These are phyloP conservation scores for Felis catus DNA, from an alignment of 2,113 vertebrate genomes.

Conservation along the genomic window DNA sequence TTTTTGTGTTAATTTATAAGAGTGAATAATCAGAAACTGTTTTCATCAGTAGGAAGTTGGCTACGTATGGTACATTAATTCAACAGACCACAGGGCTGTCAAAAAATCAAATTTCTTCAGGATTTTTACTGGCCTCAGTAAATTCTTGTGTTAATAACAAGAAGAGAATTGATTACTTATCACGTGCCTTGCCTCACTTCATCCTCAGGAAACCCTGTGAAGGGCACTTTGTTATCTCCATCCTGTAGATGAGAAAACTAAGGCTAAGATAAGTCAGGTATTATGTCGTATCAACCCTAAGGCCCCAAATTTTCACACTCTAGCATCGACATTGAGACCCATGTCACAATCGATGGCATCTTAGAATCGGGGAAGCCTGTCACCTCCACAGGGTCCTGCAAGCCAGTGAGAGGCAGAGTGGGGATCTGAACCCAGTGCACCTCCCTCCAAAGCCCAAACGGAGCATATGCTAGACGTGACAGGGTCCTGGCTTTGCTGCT, in stretches of 20 bases:
- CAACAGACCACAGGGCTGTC: not conserved
- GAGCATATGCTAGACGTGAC: accelerated
- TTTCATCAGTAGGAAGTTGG: not conserved
- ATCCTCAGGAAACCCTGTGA: not conserved
- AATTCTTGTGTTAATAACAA: not conserved
- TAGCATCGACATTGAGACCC: not conserved
- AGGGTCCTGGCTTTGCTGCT: not conserved
- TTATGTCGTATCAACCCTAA: not conserved
- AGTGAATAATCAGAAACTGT: not conserved
- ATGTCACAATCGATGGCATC: not conserved
- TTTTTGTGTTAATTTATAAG: slow-evolving; percentile 32
- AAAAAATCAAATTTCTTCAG: not conserved
- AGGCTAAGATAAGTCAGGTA: not conserved
- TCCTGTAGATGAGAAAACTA: not conserved
- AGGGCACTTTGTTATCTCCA: not conserved
- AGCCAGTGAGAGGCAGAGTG: not conserved
- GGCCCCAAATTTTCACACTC: not conserved
- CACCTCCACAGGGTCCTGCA: not conserved
- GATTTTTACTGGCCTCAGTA: not conserved
- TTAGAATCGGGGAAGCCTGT: not conserved
- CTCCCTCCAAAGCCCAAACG: not conserved
- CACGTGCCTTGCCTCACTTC: not conserved
- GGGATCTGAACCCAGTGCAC: not conserved
- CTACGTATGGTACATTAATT: not conserved
- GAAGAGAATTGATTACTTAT: not conserved